phyloP scores from a whole-genome alignment of 2,797 vertebrate species.

The Hipposideros larvatus region DNA sequence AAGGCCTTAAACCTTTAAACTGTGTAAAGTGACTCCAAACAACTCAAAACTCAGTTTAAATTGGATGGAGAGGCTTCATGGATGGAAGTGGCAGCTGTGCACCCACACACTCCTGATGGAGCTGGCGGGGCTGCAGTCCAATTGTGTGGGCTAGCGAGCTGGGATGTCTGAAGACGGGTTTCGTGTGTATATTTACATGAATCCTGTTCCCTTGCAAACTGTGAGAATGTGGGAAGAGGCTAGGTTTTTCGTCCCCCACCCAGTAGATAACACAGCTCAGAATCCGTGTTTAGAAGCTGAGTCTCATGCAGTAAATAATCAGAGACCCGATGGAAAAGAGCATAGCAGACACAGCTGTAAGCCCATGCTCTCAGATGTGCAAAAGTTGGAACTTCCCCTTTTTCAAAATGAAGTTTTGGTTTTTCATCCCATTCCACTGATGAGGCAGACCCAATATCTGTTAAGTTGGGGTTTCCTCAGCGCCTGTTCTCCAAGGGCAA shows the following conservation, averaged over 20 bases:
- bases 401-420: neutral
- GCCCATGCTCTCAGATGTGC: neutral
- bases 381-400: neutral
- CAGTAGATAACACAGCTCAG: neutral
- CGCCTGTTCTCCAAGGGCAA: neutral
- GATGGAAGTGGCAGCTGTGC: neutral
- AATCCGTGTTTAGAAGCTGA: fast-evolving
- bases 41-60: constrained; percentile 74
- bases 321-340: fast-evolving
- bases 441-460: neutral
- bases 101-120: neutral
- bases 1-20: constrained; percentile 77
- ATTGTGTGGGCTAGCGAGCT: neutral
- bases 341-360: neutral
- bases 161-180: neutral
- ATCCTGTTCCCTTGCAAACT: neutral
- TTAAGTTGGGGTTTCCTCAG: neutral
- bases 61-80: constrained; percentile 26
- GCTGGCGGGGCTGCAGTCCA: no score
- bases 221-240: neutral
- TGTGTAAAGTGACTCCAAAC: constrained; percentile 71
- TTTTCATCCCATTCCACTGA: neutral
- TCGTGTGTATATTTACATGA: neutral
- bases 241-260: neutral
- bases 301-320: fast-evolving